Percentiles rank a stretch among this genome's conserved stretches.
phyloP scores from a whole-genome alignment of 2,797 vertebrate species.

The Eulemur mongoz region DNA sequence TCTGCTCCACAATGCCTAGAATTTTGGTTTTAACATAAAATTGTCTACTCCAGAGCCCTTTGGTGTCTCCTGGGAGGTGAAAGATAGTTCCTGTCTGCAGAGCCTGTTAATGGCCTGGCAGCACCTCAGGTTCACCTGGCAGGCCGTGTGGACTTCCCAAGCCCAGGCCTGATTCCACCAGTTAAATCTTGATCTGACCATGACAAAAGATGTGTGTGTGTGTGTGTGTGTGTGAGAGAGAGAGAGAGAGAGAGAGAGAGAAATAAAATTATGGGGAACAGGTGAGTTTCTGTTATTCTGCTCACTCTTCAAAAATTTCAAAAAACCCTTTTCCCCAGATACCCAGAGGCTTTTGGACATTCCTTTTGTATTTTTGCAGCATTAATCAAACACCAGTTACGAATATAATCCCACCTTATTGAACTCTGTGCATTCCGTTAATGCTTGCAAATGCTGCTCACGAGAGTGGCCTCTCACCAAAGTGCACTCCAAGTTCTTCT shows the following conservation, averaged over 20 bases:
- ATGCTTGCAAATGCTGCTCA: neutral
- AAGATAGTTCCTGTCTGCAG: neutral
- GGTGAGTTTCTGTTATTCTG: neutral
- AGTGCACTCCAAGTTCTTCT: neutral
- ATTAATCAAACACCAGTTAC: neutral
- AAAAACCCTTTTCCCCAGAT: neutral
- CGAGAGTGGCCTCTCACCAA: neutral
- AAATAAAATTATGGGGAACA: neutral
- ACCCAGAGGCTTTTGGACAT: neutral
- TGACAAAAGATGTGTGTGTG: neutral
- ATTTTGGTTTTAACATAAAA: neutral
- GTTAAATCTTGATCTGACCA: neutral
- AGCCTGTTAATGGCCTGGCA: neutral
- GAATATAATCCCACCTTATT: neutral
- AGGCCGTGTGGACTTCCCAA: neutral
- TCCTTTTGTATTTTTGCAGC: neutral
- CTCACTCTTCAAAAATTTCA: neutral
- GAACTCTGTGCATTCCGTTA: neutral
- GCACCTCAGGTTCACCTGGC: too few relatives aligned
- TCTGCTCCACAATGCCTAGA: neutral
- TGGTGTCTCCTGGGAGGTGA: neutral
- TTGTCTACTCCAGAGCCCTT: neutral
- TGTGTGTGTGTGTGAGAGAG: neutral
- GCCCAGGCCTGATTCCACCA: neutral
- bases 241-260: neutral